phyloP scores from a whole-genome alignment of 2,888 invertebrate species.

The Anticlea derivata region DNA sequence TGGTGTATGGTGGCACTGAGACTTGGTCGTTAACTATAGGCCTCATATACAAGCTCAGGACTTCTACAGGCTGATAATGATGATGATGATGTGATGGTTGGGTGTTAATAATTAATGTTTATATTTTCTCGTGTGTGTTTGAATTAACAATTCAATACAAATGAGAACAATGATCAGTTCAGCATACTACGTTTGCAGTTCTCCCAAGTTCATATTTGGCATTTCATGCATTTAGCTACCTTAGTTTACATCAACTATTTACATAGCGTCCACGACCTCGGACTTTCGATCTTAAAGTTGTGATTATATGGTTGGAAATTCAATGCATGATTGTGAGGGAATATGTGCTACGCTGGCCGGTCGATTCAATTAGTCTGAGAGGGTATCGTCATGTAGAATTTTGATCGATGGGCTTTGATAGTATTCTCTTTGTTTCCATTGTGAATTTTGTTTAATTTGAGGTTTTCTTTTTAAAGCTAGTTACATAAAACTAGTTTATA shows the following conservation, averaged over 20 bases:
- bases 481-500: too few relatives aligned
- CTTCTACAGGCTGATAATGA: too few relatives aligned
- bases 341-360: slow-evolving; percentile 33
- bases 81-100: too few relatives aligned
- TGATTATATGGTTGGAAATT: slow-evolving; percentile 5
- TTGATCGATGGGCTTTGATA: slow-evolving; percentile 44
- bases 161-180: slow-evolving; percentile 8
- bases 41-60: too few relatives aligned
- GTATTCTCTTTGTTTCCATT: slow-evolving; percentile 17
- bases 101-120: too few relatives aligned
- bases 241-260: background rate
- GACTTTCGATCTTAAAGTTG: background rate
- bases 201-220: slow-evolving; percentile 44
- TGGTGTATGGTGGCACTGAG: too few relatives aligned
- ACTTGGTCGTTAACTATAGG: too few relatives aligned
- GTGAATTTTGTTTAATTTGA: too few relatives aligned
- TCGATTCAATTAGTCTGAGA: slow-evolving; percentile 48
- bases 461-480: too few relatives aligned
- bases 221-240: slow-evolving; percentile 45
- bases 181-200: slow-evolving; percentile 16
- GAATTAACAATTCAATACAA: too few relatives aligned
- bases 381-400: slow-evolving; percentile 38
- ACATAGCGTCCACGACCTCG: background rate
- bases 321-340: background rate
- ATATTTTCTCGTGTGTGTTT: too few relatives aligned